A percentile compares a stretch with the other conserved stretches of the same genome.
Conservation (phyloP, 2,888 invertebrate genomes). For the Nesidiocoris tenuis region DNA sequence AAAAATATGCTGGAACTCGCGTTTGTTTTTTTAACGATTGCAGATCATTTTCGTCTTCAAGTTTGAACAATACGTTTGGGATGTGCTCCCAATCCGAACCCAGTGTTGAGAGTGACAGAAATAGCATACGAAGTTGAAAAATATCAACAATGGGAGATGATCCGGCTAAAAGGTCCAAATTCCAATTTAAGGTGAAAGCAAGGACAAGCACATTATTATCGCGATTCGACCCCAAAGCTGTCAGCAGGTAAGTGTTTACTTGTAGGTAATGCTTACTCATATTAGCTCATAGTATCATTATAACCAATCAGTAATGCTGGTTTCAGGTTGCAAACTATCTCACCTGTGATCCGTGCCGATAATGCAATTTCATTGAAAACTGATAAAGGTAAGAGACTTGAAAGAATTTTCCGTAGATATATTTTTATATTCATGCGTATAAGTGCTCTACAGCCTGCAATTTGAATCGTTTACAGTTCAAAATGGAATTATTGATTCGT, state of each 20-base stretch:
- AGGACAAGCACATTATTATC: background rate
- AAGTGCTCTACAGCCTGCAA: too few relatives aligned
- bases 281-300: background rate
- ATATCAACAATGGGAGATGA: background rate
- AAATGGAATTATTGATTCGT: conserved; percentile 29
- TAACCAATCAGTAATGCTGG: background rate
- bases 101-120: too few relatives aligned
- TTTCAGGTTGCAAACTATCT: background rate
- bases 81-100: too few relatives aligned
- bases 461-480: conserved; percentile 13
- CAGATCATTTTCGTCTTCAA: too few relatives aligned
- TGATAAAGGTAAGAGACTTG: too few relatives aligned
- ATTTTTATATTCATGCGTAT: too few relatives aligned
- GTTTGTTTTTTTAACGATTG: too few relatives aligned
- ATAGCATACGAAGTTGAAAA: too few relatives aligned
- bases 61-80: too few relatives aligned
- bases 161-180: background rate
- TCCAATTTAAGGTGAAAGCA: background rate
- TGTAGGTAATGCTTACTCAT: background rate
- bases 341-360: background rate
- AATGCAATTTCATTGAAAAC: too few relatives aligned
- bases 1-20: too few relatives aligned
- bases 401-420: too few relatives aligned
- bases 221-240: background rate
- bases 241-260: background rate